These are phyloP conservation scores for Drosophila asahinai DNA, from an alignment of 1,140 invertebrate species.

Conservation along the genomic window DNA sequence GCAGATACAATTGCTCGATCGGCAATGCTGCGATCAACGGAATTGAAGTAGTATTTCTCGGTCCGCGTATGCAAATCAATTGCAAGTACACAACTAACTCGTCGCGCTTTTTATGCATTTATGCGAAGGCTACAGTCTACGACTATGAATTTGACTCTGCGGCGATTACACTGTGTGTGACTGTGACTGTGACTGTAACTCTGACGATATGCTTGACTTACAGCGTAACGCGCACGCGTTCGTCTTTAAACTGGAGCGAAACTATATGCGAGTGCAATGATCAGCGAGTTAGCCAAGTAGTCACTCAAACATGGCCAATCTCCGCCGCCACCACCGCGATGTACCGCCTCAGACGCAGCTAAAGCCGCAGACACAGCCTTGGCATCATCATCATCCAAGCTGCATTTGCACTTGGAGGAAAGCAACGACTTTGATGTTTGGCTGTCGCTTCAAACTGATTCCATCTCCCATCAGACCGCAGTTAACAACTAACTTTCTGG, in stretches of 20 bases:
- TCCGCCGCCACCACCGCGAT: neutral
- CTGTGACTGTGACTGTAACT: conserved; percentile 23
- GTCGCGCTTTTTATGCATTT: conserved; percentile 66
- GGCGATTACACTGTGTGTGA: conserved; percentile 14
- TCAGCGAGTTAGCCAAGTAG: conserved; percentile 59
- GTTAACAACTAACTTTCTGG: conserved; percentile 25
- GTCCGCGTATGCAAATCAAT: conserved; percentile 64
- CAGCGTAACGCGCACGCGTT: conserved; percentile 44
- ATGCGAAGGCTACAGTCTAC: conserved; percentile 43
- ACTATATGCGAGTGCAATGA: conserved; percentile 17
- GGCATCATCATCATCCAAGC: conserved; percentile 19
- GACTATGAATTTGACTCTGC: conserved; percentile 26
- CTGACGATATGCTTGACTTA: conserved; percentile 29
- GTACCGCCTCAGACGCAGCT: neutral
- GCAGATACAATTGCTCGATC: conserved; percentile 36
- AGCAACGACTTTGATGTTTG: conserved; percentile 45
- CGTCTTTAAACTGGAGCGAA: conserved; percentile 30
- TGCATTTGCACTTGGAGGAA: conserved; percentile 48
- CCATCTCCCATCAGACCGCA: conserved; percentile 35
- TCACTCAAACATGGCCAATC: conserved; percentile 66
- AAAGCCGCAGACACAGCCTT: conserved; percentile 21
- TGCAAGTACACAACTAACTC: conserved; percentile 59
- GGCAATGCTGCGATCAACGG: conserved; percentile 13
- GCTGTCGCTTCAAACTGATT: conserved; percentile 26
- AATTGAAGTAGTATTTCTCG: conserved; percentile 27